phyloP scores from a whole-genome alignment of 2,888 invertebrate genomes.

The Lypha dubia region DNA sequence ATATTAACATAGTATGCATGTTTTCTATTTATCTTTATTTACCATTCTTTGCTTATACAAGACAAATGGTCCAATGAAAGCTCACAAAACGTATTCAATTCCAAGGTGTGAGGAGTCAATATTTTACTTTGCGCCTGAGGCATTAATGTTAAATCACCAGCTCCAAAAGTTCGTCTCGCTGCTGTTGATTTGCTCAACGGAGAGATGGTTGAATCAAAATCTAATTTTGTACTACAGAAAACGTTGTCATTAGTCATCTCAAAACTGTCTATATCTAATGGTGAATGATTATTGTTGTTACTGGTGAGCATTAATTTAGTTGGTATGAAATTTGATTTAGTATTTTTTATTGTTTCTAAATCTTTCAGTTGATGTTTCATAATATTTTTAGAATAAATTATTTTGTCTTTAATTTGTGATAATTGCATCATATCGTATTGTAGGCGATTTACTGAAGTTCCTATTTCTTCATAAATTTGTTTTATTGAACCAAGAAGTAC shows the following conservation, averaged over 20 bases:
- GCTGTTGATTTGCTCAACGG: constrained; percentile 73
- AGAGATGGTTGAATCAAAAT: constrained; percentile 78
- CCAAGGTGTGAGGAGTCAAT: constrained; percentile 78
- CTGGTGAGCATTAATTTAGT: constrained; percentile 77
- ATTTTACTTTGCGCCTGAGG: constrained; percentile 66
- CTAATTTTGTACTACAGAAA: constrained; percentile 81
- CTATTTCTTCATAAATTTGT: constrained; percentile 79
- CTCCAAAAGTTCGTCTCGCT: constrained; percentile 71
- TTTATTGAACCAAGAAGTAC: constrained; percentile 79
- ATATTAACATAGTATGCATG: not conserved
- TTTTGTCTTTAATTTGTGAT: constrained; percentile 82
- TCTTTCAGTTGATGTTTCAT: constrained; percentile 78
- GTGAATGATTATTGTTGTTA: constrained; percentile 66
- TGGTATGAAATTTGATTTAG: constrained; percentile 77
- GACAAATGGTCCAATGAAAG: constrained; percentile 79
- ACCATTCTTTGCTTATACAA: constrained; percentile 79
- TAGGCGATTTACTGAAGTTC: constrained; percentile 79
- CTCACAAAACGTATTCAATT: constrained; percentile 79
- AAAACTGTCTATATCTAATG: constrained; percentile 74
- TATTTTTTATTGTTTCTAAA: constrained; percentile 74
- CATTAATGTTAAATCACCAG: constrained; percentile 71
- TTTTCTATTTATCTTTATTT: constrained; percentile 54
- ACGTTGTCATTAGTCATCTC: constrained; percentile 77
- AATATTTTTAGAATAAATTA: constrained; percentile 80
- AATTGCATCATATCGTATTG: constrained; percentile 81